A percentile compares a stretch with the other conserved stretches of the same genome.
phyloP scores from a whole-genome alignment of 2,113 vertebrate genomes.

The Gallinago jamesoni region DNA sequence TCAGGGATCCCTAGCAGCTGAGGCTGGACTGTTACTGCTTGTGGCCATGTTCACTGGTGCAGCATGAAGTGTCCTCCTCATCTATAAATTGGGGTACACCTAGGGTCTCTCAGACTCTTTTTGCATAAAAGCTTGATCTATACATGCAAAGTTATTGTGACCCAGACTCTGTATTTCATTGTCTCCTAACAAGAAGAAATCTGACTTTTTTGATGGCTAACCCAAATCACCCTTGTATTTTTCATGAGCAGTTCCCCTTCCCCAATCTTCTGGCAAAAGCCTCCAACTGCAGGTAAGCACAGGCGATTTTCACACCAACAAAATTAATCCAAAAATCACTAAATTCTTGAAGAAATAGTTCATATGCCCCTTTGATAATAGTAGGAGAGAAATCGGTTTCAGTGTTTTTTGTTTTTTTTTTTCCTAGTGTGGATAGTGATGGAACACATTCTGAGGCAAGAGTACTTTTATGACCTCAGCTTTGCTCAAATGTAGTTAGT shows the following conservation, averaged over 20 bases:
- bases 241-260: background rate
- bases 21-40: rapidly evolving
- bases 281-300: background rate
- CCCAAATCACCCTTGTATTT: background rate
- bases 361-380: background rate
- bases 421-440: background rate
- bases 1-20: background rate
- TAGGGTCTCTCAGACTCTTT: background rate
- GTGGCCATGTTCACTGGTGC: rapidly evolving
- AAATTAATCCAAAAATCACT: background rate
- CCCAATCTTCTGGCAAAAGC: background rate
- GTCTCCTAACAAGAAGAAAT: background rate
- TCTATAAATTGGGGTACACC: background rate
- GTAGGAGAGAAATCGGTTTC: background rate
- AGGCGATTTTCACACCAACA: background rate
- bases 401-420: background rate
- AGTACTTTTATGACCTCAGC: background rate
- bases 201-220: background rate
- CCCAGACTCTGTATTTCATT: background rate
- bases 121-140: background rate
- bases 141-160: background rate
- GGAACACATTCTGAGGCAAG: background rate
- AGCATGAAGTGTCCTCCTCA: background rate
- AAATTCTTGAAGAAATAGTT: background rate
- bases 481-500: background rate